Percentiles rank a stretch among this genome's conserved stretches.
Conservation (phyloP, 2,113 vertebrate genomes). For the Anguilla rostrata region DNA sequence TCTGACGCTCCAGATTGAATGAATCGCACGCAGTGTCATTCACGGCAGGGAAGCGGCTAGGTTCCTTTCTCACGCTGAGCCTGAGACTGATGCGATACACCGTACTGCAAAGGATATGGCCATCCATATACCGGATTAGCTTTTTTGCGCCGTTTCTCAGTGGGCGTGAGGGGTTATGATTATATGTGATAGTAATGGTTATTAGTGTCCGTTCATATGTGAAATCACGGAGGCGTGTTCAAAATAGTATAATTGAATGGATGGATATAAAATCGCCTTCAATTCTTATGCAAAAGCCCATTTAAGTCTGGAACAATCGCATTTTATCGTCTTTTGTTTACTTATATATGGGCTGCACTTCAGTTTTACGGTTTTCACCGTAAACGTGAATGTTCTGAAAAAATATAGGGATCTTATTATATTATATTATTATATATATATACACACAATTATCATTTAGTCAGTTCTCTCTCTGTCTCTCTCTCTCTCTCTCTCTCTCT, state of each 20-base stretch:
- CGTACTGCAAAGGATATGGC: conserved; percentile 31
- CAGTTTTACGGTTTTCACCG: no score
- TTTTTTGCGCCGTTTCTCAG: conserved; percentile 26
- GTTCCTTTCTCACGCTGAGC: conserved; percentile 58
- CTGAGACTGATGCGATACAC: conserved; percentile 44
- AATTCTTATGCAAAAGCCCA: not conserved
- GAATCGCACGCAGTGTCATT: conserved; percentile 57
- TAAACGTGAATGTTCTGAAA: not conserved
- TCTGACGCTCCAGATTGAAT: conserved; percentile 67
- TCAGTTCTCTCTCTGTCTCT: no score
- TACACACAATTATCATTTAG: no score
- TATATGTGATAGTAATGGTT: not conserved
- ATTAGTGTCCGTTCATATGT: not conserved
- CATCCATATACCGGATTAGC: conserved; percentile 36
- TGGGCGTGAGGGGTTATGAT: conserved; percentile 37
- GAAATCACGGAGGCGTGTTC: not conserved
- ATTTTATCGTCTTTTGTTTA: not conserved
- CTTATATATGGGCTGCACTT: not conserved
- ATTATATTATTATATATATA: no score
- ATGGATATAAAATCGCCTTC: not conserved
- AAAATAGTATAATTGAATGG: not conserved
- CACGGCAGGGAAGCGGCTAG: conserved; percentile 66
- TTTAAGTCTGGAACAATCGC: not conserved
- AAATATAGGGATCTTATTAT: no score
- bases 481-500: no score